A percentile compares a stretch with the other conserved stretches of the same genome.
Conservation (phyloP, 2,797 vertebrate genomes). For the Leucoraja ocellata region DNA sequence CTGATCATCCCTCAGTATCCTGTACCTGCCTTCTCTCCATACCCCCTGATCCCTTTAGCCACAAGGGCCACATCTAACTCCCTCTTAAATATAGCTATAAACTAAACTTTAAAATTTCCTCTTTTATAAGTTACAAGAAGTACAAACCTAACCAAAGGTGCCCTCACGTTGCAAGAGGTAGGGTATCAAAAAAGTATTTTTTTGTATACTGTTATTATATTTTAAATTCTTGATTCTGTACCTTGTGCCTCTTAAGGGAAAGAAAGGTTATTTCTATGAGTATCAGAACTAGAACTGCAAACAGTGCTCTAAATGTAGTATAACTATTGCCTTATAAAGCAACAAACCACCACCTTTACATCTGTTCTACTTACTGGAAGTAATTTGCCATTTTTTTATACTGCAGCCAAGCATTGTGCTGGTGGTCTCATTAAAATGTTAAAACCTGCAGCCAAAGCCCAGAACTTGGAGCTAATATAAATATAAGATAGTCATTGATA, state of each 20-base stretch:
- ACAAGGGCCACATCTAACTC: too few species aligned
- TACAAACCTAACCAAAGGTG: neutral
- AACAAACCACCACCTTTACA: neutral
- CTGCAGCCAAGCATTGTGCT: neutral
- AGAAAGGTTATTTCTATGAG: neutral
- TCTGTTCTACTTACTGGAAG: neutral
- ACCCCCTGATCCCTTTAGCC: too few species aligned
- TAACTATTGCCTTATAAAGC: neutral
- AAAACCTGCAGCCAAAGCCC: neutral
- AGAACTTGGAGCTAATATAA: neutral
- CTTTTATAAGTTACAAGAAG: neutral
- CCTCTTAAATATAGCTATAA: too few species aligned
- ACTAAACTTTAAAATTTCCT: neutral
- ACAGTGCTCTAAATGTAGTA: neutral
- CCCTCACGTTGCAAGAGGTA: neutral
- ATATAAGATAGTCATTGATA: neutral
- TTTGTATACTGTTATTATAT: neutral
- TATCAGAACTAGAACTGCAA: neutral
- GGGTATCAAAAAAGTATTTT: neutral
- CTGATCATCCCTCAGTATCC: too few species aligned
- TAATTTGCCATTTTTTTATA: neutral
- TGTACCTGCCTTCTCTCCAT: too few species aligned
- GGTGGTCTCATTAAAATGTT: neutral
- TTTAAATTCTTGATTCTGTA: neutral
- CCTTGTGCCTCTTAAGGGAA: neutral